phyloP scores from a whole-genome alignment of 2,797 vertebrate genomes.

The Cossypha heuglini region DNA sequence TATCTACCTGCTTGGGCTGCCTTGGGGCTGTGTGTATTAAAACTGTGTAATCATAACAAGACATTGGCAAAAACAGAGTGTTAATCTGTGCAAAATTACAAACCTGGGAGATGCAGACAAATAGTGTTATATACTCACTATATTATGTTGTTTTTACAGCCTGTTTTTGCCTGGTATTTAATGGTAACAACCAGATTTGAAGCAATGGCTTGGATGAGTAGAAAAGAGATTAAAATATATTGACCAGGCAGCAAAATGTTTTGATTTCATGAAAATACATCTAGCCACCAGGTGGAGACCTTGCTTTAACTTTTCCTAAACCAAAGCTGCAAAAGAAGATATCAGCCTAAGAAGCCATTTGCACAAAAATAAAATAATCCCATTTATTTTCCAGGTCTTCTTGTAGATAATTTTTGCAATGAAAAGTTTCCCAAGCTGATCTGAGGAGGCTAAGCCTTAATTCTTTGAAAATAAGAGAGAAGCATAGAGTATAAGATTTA shows the following conservation, averaged over 20 bases:
- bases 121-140: not conserved
- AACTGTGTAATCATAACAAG: not conserved
- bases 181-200: not conserved
- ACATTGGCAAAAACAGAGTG: not conserved
- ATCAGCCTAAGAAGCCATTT: slow-evolving; percentile 14
- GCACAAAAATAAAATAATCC: slow-evolving; percentile 34
- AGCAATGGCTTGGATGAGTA: not conserved
- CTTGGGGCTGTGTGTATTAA: not conserved
- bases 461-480: not conserved
- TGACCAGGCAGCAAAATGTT: not conserved
- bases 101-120: not conserved
- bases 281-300: slow-evolving; percentile 68
- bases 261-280: not conserved
- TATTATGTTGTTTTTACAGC: not conserved
- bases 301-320: slow-evolving; percentile 52
- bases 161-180: not conserved
- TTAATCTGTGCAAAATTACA: not conserved
- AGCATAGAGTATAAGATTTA: not conserved
- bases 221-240: not conserved
- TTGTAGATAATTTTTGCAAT: slow-evolving; percentile 28
- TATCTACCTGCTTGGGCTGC: not conserved
- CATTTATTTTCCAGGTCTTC: slow-evolving; percentile 31
- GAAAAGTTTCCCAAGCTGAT: slow-evolving; percentile 18
- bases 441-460: not conserved
- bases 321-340: not conserved